Conservation (phyloP, 2,113 vertebrate species). For the Lophochroa leadbeateri region DNA sequence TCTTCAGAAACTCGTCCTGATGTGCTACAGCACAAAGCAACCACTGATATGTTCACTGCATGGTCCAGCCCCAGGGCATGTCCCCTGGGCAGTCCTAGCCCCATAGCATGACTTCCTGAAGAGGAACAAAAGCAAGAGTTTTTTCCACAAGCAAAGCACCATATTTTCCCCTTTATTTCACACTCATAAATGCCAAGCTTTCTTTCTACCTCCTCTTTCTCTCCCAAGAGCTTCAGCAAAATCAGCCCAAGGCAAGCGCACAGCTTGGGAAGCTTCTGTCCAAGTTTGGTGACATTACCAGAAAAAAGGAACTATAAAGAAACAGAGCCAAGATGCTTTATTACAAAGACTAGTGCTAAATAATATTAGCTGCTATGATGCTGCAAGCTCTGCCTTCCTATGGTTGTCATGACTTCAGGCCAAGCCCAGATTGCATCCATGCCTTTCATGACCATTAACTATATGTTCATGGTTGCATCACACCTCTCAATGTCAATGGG, state of each 20-base stretch:
- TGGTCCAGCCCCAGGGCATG: neutral
- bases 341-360: neutral
- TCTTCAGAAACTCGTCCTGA: neutral
- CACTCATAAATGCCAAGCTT: neutral
- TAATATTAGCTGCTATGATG: neutral
- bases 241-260: constrained; percentile 20
- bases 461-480: accelerated
- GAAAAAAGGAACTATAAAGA: constrained; percentile 33
- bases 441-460: neutral
- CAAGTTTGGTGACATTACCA: constrained; percentile 54
- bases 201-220: neutral
- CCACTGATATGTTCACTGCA: accelerated
- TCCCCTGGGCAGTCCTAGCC: neutral
- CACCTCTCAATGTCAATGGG: accelerated
- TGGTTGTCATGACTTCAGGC: accelerated
- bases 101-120: accelerated
- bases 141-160: neutral
- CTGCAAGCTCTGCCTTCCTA: accelerated
- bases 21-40: neutral
- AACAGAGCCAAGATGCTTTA: neutral
- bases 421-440: neutral
- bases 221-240: neutral
- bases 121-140: neutral
- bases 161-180: neutral
- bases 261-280: constrained; percentile 58